A percentile compares a stretch with the other conserved stretches of the same genome.
Evolutionary conservation across 2,888 invertebrate genomes (phyloP).

Genomic region (Acleris holmiana): DNA sequence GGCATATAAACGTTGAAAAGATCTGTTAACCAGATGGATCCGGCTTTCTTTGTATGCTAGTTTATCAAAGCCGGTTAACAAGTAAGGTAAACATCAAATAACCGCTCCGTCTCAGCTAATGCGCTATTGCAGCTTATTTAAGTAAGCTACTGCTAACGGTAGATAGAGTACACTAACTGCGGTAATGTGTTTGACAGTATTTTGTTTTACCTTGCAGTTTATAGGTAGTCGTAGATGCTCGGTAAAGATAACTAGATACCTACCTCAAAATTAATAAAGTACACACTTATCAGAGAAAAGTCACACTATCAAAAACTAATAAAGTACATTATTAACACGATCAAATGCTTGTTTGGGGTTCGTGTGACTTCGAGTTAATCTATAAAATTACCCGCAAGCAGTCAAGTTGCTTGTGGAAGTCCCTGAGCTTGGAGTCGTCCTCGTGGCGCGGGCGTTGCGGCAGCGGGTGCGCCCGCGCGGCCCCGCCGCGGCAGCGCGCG

Average conservation of each 20-base stretch:
- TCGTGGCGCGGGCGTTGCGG: constrained; percentile 72
- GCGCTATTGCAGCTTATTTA: constrained; percentile 11
- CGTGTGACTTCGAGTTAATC: too few relatives aligned
- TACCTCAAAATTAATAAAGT: too few relatives aligned
- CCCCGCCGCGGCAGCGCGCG: constrained; percentile 63
- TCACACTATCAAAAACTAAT: too few relatives aligned
- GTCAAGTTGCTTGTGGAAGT: constrained; percentile 80
- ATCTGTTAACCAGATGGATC: constrained; percentile 31
- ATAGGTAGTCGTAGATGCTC: constrained; percentile 1
- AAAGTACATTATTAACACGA: too few relatives aligned
- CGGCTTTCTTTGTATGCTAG: constrained; percentile 31
- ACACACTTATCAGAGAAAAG: too few relatives aligned
- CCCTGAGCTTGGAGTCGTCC: constrained; percentile 73
- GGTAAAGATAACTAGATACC: not conserved
- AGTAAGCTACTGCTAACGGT: constrained; percentile 7
- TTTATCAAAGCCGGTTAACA: constrained; percentile 28
- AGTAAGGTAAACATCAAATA: constrained; percentile 22
- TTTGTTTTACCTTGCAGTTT: constrained; percentile 16
- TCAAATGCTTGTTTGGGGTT: too few relatives aligned
- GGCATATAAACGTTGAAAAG: constrained; percentile 16
- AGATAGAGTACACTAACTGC: constrained; percentile 1
- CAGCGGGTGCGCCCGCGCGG: constrained; percentile 68
- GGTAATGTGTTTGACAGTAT: constrained; percentile 19
- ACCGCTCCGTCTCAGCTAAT: constrained; percentile 11
- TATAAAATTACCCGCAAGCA: constrained; percentile 69